Conservation (phyloP, 1,140 invertebrate genomes). For the Leptonema lineaticorne region DNA sequence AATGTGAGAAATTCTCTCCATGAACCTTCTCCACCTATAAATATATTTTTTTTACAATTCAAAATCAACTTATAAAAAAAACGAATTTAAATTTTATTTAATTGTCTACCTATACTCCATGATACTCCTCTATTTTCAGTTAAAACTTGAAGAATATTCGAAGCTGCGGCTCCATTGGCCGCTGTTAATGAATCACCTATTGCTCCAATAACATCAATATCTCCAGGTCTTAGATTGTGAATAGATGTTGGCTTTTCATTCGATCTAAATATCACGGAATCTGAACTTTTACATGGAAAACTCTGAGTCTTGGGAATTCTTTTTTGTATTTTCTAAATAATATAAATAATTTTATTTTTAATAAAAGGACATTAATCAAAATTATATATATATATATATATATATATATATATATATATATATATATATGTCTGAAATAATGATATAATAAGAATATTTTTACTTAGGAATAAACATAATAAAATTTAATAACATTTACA, state of each 20-base stretch:
- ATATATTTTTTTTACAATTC: neutral
- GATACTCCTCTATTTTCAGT: slow-evolving; percentile 56
- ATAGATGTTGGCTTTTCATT: slow-evolving; percentile 53
- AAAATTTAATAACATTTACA: too few species aligned
- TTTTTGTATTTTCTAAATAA: slow-evolving; percentile 41
- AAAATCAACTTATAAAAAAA: too few species aligned
- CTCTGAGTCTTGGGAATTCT: slow-evolving; percentile 32
- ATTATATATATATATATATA: too few species aligned
- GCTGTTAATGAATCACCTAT: slow-evolving; percentile 72
- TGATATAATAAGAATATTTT: too few species aligned
- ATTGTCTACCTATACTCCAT: slow-evolving; percentile 47
- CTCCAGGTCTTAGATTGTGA: slow-evolving; percentile 62
- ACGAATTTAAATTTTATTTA: neutral
- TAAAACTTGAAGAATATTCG: slow-evolving; percentile 49
- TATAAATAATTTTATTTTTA: too few species aligned
- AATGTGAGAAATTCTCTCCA: slow-evolving; percentile 62
- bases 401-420: too few species aligned
- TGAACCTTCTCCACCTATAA: slow-evolving; percentile 59
- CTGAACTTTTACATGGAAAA: slow-evolving; percentile 44
- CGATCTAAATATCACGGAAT: slow-evolving; percentile 37
- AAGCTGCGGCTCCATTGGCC: slow-evolving; percentile 60
- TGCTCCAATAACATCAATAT: slow-evolving; percentile 68
- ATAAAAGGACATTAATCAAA: too few species aligned
- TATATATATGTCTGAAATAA: too few species aligned
- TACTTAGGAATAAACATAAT: too few species aligned